These are phyloP conservation scores for Mythimna impura DNA, from an alignment of 2,888 invertebrate species.

Conservation along the genomic window DNA sequence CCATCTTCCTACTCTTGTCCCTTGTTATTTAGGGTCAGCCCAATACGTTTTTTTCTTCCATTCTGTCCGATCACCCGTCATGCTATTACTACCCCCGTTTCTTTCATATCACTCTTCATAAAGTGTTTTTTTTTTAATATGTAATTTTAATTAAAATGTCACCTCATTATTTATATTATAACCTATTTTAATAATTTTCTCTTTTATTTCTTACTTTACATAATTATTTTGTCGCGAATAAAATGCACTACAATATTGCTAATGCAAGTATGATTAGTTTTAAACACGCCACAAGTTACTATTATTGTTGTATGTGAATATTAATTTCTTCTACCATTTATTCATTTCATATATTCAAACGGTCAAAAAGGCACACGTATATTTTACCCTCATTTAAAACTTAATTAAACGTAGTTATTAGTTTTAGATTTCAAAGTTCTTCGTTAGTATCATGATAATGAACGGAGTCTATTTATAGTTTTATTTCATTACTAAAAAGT, in stretches of 20 bases:
- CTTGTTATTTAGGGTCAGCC: too few relatives aligned
- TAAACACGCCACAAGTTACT: conserved; percentile 18
- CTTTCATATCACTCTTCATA: too few relatives aligned
- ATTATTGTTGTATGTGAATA: background rate
- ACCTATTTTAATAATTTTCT: background rate
- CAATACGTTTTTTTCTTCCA: too few relatives aligned
- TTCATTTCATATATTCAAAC: background rate
- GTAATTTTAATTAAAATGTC: background rate
- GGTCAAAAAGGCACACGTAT: background rate
- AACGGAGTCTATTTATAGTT: conserved; percentile 7
- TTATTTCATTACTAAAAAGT: conserved; percentile 6
- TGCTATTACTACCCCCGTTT: too few relatives aligned
- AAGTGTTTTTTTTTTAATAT: too few relatives aligned
- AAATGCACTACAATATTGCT: conserved; percentile 12
- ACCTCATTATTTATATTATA: background rate
- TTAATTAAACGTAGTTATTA: conserved; percentile 8
- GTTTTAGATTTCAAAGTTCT: conserved; percentile 39
- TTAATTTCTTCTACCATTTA: background rate
- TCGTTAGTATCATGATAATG: conserved; percentile 23
- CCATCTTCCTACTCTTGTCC: too few relatives aligned
- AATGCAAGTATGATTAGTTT: conserved; percentile 5
- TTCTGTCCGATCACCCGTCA: too few relatives aligned
- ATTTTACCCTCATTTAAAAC: conserved; percentile 16
- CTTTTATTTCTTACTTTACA: background rate
- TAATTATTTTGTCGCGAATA: conserved; percentile 20